These are phyloP conservation scores for Musca domestica DNA, from an alignment of 1,140 invertebrate genomes.

Conservation along the genomic window DNA sequence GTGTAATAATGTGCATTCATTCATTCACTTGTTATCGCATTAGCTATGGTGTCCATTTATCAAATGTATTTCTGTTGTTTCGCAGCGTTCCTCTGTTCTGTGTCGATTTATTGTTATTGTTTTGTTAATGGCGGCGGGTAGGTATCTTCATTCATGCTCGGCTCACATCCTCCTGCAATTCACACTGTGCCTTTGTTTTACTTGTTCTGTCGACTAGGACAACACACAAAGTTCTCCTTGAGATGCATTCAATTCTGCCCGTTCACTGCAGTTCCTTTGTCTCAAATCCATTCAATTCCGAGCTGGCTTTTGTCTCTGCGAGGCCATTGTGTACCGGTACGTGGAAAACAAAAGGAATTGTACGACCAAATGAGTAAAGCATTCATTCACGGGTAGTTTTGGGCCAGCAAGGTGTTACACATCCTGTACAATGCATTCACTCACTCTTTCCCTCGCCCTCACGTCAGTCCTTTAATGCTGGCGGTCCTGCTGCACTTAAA, in stretches of 20 bases:
- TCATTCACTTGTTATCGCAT: constrained; percentile 21
- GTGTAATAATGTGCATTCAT: not conserved
- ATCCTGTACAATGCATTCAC: constrained; percentile 2
- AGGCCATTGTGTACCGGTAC: not conserved
- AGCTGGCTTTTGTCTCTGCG: not conserved
- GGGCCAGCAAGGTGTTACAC: constrained; percentile 14
- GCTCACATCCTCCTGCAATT: not conserved
- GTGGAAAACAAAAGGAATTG: constrained; percentile 5
- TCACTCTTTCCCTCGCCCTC: not conserved
- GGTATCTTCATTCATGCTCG: constrained; percentile 4
- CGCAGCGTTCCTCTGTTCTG: not conserved
- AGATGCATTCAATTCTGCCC: constrained; percentile 1
- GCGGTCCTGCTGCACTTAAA: not conserved
- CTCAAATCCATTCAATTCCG: not conserved
- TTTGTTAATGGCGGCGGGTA: constrained; percentile 13
- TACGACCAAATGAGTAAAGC: constrained; percentile 2
- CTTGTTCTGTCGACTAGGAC: not conserved
- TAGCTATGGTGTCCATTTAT: constrained; percentile 19
- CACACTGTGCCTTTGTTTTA: constrained; percentile 17
- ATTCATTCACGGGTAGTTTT: constrained; percentile 14
- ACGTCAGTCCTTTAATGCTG: not conserved
- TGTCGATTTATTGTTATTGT: constrained; percentile 6
- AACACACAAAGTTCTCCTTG: constrained; percentile 7
- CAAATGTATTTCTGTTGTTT: constrained; percentile 10
- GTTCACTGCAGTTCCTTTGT: not conserved